A percentile compares a stretch with the other conserved stretches of the same genome.
Evolutionary conservation across 2,888 invertebrate genomes (phyloP).

Genomic region (Chironomus riparius): DNA sequence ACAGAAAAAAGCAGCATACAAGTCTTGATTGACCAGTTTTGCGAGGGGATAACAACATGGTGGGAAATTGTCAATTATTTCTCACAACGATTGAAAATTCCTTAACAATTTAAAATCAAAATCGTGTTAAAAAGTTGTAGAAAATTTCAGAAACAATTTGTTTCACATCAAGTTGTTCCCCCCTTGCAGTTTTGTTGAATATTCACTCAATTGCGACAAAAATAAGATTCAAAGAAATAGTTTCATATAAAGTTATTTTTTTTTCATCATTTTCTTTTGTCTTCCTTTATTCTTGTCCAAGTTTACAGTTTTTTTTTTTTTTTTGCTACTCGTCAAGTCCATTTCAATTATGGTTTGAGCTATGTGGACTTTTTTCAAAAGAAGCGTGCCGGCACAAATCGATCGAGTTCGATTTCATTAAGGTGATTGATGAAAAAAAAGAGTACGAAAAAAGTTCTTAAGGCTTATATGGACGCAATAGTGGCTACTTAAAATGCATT

Average conservation of each 20-base stretch:
- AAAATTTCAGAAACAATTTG: no score
- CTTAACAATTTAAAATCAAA: no score
- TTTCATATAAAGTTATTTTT: neutral
- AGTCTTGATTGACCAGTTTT: neutral
- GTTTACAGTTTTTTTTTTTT: neutral
- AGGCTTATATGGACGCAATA: neutral
- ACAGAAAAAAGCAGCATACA: no score
- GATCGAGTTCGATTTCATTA: neutral
- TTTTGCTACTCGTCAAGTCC: neutral
- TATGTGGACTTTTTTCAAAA: neutral
- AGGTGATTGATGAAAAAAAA: neutral
- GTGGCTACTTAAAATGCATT: conserved; percentile 10
- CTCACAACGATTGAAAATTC: no score
- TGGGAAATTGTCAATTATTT: no score
- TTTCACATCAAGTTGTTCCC: no score
- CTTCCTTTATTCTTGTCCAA: neutral
- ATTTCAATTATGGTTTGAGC: conserved; percentile 1
- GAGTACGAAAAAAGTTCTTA: neutral
- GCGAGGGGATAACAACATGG: no score
- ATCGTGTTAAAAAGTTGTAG: no score
- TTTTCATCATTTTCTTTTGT: neutral
- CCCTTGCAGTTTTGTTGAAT: neutral
- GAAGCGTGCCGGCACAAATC: conserved; percentile 14
- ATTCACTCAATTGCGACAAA: neutral
- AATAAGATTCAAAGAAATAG: neutral